A percentile compares a stretch with the other conserved stretches of the same genome.
Evolutionary conservation across 2,113 vertebrate genomes (phyloP).

Genomic region (Monopterus albus): DNA sequence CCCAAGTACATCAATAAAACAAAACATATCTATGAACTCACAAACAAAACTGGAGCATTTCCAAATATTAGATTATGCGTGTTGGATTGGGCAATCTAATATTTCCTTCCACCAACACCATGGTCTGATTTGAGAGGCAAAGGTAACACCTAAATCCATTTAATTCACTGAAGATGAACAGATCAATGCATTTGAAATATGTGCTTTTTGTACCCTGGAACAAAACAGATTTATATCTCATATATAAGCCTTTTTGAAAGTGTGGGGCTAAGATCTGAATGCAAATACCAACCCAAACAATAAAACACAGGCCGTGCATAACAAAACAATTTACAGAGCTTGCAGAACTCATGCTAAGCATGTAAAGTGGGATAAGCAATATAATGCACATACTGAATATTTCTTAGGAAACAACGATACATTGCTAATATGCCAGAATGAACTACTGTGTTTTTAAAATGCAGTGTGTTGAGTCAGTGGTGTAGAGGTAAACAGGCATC

Average conservation of each 20-base stretch:
- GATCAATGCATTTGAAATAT: constrained; percentile 3
- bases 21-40: constrained; percentile 64
- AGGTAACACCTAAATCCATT: constrained; percentile 33
- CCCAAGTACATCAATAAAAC: constrained; percentile 62
- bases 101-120: constrained; percentile 23
- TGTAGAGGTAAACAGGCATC: constrained; percentile 56
- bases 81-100: no score
- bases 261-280: constrained; percentile 3
- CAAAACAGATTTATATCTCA: constrained; percentile 40
- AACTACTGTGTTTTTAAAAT: constrained; percentile 45
- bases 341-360: constrained; percentile 52
- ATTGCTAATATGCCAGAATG: constrained; percentile 56
- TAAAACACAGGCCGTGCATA: constrained; percentile 14
- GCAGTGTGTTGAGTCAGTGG: constrained; percentile 52
- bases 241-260: constrained; percentile 20
- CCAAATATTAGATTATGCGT: no score
- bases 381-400: constrained; percentile 58
- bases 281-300: constrained; percentile 32
- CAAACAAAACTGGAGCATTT: constrained; percentile 54
- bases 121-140: constrained; percentile 37
- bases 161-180: constrained; percentile 29
- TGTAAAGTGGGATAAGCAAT: constrained; percentile 57
- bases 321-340: constrained; percentile 42
- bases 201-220: constrained; percentile 11
- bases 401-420: constrained; percentile 62